phyloP scores from a whole-genome alignment of 53 echinoderm and acorn worm genomes.

The Stichopus horrens region DNA sequence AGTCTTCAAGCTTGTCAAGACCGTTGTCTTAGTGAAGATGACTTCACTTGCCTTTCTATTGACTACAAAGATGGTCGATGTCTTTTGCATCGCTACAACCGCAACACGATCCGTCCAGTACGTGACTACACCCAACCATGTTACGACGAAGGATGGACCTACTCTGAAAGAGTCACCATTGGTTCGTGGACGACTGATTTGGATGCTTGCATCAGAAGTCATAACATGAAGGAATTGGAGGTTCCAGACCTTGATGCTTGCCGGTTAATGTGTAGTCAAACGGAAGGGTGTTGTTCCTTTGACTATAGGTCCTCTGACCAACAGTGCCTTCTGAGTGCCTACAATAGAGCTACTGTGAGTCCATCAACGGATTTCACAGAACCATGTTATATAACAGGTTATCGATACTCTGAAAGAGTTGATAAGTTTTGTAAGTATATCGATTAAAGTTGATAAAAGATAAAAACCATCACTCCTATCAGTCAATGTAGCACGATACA shows the following conservation, averaged over 20 bases:
- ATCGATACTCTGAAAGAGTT: neutral
- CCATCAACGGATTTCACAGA: neutral
- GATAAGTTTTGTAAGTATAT: no score
- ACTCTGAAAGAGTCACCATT: neutral
- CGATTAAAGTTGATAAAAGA: no score
- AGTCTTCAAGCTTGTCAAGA: no score
- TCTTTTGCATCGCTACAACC: neutral
- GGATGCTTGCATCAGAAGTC: neutral
- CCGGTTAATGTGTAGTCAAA: neutral
- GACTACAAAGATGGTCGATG: neutral
- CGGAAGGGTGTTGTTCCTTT: neutral
- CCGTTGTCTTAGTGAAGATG: neutral
- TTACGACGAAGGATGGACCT: neutral
- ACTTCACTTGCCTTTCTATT: neutral
- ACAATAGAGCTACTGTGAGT: neutral
- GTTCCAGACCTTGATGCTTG: neutral
- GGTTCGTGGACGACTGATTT: neutral
- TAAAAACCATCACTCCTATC: no score
- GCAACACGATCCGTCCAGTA: neutral
- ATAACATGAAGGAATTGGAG: neutral
- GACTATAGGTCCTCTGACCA: neutral
- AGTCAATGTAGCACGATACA: no score
- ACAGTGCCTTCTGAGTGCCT: no score
- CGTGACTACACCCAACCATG: conserved; percentile 15
- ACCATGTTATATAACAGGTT: neutral